A percentile compares a stretch with the other conserved stretches of the same genome.
These are phyloP conservation scores for Rhegmatorhina hoffmannsi DNA, from an alignment of 2,113 vertebrate genomes.

Conservation along the genomic window DNA sequence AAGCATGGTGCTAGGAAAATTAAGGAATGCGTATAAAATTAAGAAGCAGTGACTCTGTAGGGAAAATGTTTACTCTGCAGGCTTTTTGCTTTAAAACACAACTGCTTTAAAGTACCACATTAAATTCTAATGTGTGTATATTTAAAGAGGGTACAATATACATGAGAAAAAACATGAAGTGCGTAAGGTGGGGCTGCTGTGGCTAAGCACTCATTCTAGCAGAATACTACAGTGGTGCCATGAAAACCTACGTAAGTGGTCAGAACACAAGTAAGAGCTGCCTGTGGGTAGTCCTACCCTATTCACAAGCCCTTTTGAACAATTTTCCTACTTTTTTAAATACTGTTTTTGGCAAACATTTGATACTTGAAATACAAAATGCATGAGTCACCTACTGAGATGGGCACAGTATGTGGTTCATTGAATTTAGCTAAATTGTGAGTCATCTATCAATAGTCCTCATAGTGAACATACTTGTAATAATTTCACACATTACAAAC, in stretches of 20 bases:
- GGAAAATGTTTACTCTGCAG: constrained; percentile 64
- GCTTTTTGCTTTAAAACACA: constrained; percentile 59
- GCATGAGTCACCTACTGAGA: constrained; percentile 81
- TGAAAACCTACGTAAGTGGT: constrained; percentile 77
- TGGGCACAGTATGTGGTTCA: constrained; percentile 81
- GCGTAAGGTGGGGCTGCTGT: constrained; percentile 19
- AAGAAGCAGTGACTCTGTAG: constrained; percentile 9
- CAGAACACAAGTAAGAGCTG: constrained; percentile 75
- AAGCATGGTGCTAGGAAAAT: constrained; percentile 41
- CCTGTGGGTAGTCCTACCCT: constrained; percentile 75
- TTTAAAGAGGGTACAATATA: constrained; percentile 31
- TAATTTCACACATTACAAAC: constrained; percentile 80
- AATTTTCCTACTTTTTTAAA: constrained; percentile 80
- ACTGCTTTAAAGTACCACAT: constrained; percentile 43
- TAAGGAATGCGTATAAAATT: constrained; percentile 55
- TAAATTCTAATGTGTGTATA: constrained; percentile 51
- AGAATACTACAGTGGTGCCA: constrained; percentile 23
- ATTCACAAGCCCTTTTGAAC: constrained; percentile 77
- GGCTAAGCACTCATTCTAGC: constrained; percentile 45
- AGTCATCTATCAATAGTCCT: constrained; percentile 81
- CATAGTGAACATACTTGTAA: constrained; percentile 80
- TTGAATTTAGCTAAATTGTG: constrained; percentile 86
- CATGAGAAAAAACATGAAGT: constrained; percentile 6
- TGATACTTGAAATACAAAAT: constrained; percentile 84
- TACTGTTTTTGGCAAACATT: constrained; percentile 85